Evolutionary conservation across 2,113 vertebrate species (phyloP).

Genomic region (Gymnogyps californianus): DNA sequence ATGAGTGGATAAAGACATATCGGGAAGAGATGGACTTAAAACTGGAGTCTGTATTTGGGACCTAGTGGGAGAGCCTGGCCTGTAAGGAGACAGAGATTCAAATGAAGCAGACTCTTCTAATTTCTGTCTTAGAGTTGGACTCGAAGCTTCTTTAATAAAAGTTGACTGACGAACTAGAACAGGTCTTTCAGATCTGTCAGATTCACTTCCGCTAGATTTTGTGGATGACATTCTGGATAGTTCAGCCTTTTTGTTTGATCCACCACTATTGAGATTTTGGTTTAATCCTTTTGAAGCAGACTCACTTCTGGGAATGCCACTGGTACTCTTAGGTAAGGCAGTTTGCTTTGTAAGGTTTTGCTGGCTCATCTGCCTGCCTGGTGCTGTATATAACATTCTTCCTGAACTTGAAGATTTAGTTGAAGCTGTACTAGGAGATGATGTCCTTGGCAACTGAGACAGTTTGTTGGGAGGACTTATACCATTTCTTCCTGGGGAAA

Average conservation of each 20-base stretch:
- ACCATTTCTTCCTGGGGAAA: constrained; percentile 81
- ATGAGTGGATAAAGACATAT: constrained; percentile 76
- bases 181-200: constrained; percentile 86
- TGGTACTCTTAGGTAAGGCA: constrained; percentile 74
- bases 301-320: constrained; percentile 85
- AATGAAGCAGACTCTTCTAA: constrained; percentile 87
- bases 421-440: constrained; percentile 79
- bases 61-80: constrained; percentile 73
- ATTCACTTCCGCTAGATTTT: constrained; percentile 84
- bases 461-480: constrained; percentile 79
- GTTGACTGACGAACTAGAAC: constrained; percentile 90
- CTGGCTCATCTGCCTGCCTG: constrained; percentile 78
- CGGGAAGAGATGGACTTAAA: constrained; percentile 83
- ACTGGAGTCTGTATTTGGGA: constrained; percentile 80
- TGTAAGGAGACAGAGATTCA: constrained; percentile 82
- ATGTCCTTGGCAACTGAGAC: constrained; percentile 80
- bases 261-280: constrained; percentile 67
- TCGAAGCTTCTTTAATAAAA: constrained; percentile 92
- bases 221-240: constrained; percentile 83
- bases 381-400: constrained; percentile 78
- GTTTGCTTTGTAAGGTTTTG: constrained; percentile 78
- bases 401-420: constrained; percentile 78
- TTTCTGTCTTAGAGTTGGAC: constrained; percentile 88
- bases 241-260: constrained; percentile 77
- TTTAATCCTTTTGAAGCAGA: constrained; percentile 83